phyloP scores from a whole-genome alignment of 2,113 vertebrate genomes.

The Heterotilapia buettikoferi region DNA sequence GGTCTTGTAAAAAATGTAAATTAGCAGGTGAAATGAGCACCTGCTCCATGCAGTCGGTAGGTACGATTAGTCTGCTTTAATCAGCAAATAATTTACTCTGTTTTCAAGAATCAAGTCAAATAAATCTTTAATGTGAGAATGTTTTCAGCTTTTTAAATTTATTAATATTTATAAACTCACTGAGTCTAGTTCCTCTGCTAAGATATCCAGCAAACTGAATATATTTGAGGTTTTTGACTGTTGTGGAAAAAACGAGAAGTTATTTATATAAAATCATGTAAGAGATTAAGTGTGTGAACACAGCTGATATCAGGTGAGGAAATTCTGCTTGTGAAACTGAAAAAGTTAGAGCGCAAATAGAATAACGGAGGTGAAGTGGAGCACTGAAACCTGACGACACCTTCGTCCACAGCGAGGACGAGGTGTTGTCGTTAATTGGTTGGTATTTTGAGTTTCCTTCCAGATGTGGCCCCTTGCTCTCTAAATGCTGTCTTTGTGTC shows the following conservation, averaged over 20 bases:
- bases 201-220: neutral
- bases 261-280: neutral
- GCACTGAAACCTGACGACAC: neutral
- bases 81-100: neutral
- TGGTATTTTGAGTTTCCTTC: constrained; percentile 31
- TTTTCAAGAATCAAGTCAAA: neutral
- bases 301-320: neutral
- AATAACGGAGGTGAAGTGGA: neutral
- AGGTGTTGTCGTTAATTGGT: constrained; percentile 46
- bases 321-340: neutral
- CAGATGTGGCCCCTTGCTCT: constrained; percentile 42
- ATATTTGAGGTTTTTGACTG: neutral
- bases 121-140: neutral
- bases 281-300: neutral
- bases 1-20: neutral
- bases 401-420: neutral
- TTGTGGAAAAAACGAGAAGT: neutral
- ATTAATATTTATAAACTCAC: neutral
- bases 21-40: neutral
- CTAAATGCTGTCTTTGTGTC: constrained; percentile 50
- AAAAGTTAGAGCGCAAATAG: neutral
- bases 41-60: neutral
- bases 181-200: neutral
- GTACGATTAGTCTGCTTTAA: neutral
- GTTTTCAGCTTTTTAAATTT: neutral